Conservation (phyloP, 2,888 invertebrate genomes). For the Drosophila gaucha region DNA sequence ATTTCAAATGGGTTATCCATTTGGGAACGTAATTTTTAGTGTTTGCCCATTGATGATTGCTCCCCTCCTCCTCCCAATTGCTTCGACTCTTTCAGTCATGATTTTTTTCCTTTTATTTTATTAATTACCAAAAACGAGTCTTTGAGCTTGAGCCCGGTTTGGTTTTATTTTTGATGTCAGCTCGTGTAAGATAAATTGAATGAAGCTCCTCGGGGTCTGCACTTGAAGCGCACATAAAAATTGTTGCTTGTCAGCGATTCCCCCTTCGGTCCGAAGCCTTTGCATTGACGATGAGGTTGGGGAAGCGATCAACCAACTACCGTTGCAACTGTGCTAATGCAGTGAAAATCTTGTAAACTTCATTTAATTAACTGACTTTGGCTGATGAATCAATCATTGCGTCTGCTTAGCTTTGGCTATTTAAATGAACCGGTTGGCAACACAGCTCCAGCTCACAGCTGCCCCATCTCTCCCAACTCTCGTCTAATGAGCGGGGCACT, state of each 20-base stretch:
- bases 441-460: background rate
- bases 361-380: constrained; percentile 67
- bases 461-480: constrained; percentile 14
- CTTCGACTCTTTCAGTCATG: constrained; percentile 2
- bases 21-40: constrained; percentile 36
- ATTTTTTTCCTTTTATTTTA: constrained; percentile 19
- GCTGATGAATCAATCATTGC: constrained; percentile 72
- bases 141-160: constrained; percentile 39
- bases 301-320: constrained; percentile 15
- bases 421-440: constrained; percentile 68
- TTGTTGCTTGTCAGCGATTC: constrained; percentile 65
- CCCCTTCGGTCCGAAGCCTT: background rate
- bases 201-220: constrained; percentile 62
- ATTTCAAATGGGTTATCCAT: constrained; percentile 25
- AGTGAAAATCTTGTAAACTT: constrained; percentile 63
- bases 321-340: constrained; percentile 48
- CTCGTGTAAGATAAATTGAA: constrained; percentile 70
- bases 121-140: constrained; percentile 71
- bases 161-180: constrained; percentile 38
- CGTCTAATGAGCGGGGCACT: constrained; percentile 66
- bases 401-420: constrained; percentile 58
- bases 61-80: background rate
- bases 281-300: too few species aligned
- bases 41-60: constrained; percentile 52
- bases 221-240: constrained; percentile 76